A percentile compares a stretch with the other conserved stretches of the same genome.
Evolutionary conservation across 2,888 invertebrate species (phyloP).

Genomic region (Cosmorhoe ocellata): DNA sequence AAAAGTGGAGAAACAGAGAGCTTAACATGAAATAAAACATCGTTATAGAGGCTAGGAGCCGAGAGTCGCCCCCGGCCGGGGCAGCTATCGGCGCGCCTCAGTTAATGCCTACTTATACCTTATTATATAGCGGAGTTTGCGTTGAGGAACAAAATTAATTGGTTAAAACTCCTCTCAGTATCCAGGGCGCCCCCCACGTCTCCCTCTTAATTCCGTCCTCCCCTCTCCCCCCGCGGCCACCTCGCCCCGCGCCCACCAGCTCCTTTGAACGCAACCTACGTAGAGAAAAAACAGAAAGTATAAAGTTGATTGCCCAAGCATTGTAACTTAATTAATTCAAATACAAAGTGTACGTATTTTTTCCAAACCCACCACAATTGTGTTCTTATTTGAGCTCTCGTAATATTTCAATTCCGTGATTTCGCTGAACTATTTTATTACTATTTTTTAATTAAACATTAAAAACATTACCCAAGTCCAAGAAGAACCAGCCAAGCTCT

Average conservation of each 20-base stretch:
- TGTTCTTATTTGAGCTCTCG: no score
- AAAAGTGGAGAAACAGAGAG: slow-evolving; percentile 82
- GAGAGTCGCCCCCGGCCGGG: slow-evolving; percentile 72
- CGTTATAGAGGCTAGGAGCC: slow-evolving; percentile 76
- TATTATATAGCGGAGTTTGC: slow-evolving; percentile 83
- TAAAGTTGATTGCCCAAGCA: slow-evolving; percentile 68
- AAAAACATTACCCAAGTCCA: no score
- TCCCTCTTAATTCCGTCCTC: slow-evolving; percentile 75
- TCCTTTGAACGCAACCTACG: slow-evolving; percentile 83
- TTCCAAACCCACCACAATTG: no score
- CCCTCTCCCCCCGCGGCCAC: slow-evolving; percentile 51
- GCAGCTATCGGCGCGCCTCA: slow-evolving; percentile 80
- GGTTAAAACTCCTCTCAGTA: slow-evolving; percentile 84
- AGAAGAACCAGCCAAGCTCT: no score
- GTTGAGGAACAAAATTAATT: slow-evolving; percentile 84
- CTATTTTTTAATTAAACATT: no score
- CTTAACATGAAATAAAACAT: slow-evolving; percentile 83
- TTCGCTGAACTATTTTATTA: no score
- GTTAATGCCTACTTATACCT: slow-evolving; percentile 83
- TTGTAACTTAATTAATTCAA: slow-evolving; percentile 76
- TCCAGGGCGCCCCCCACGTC: slow-evolving; percentile 77
- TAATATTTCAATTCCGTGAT: no score
- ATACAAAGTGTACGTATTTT: no score
- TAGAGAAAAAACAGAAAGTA: slow-evolving; percentile 83
- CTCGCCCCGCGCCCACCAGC: slow-evolving; percentile 62